These are phyloP conservation scores for Leptogaster cylindrica DNA, from an alignment of 2,888 invertebrate genomes.

Conservation along the genomic window DNA sequence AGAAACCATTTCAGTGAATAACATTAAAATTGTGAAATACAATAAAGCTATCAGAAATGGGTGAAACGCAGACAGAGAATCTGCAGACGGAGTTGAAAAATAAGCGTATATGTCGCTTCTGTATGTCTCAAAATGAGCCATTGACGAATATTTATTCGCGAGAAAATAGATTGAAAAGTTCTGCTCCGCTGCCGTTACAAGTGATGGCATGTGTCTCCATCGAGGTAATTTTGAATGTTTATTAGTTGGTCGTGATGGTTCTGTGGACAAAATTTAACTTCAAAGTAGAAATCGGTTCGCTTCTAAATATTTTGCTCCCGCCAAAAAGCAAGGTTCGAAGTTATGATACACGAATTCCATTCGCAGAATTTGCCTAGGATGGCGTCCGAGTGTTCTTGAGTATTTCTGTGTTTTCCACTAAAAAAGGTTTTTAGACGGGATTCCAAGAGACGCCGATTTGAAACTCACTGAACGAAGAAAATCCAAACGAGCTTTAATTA, in stretches of 20 bases:
- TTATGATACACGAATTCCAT: conserved; percentile 21
- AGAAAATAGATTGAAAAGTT: conserved; percentile 66
- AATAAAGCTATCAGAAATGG: conserved; percentile 4
- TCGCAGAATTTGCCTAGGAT: conserved; percentile 13
- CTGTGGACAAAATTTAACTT: neutral
- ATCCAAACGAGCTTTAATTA: no score
- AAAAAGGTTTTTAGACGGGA: no score
- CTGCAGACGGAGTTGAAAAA: conserved; percentile 65
- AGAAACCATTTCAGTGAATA: no score
- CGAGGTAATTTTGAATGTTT: conserved; percentile 67
- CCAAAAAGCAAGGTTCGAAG: conserved; percentile 42
- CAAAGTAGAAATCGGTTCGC: conserved; percentile 29
- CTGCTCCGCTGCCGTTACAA: conserved; percentile 73
- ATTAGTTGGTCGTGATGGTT: conserved; percentile 48
- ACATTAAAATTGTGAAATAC: neutral
- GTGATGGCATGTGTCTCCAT: conserved; percentile 79
- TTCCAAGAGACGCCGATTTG: no score
- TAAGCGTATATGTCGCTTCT: conserved; percentile 77
- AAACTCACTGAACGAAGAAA: no score
- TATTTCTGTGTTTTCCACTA: no score
- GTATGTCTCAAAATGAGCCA: conserved; percentile 70
- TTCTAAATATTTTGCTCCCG: conserved; percentile 38
- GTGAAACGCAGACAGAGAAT: neutral
- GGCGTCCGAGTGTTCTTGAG: neutral
- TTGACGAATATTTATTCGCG: conserved; percentile 72